Evolutionary conservation across 2,888 invertebrate genomes (phyloP), one percentile per base, ranked within the genome.

Genomic region (Drosophila fungiperda): DNA sequence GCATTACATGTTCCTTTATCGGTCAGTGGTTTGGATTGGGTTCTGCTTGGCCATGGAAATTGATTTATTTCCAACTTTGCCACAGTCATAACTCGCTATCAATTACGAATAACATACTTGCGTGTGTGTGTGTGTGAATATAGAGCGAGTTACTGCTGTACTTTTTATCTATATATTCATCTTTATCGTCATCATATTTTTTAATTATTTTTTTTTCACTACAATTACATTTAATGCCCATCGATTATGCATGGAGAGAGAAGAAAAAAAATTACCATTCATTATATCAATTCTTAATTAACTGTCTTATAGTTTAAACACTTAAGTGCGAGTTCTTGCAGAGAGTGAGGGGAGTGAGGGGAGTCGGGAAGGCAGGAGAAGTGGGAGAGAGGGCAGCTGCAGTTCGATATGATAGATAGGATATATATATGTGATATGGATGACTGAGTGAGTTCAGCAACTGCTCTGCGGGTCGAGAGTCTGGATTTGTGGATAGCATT

Each of bases 261-360:
- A 32, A 40, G 33, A 26, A 78, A 74, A 81, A 71, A 58, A 64
- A 57, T 53, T 81, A 45, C 45, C 45, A 23, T 45, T 45, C 45
- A 45, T 45, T 45, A 45, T 45, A 17, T 82, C 38, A 60, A 65
- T 72, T 55, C 80, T 80, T 80, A 80, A 69, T 71, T 72, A 70
- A 63, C 62, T 73, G 59, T 65, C 87, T 85, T 89, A 84, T 67
- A 61, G 64, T 59, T 86, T 85, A 80, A 80, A 78, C 80, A 78
- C 80, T 80, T 80, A 78, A 58, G 58, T 68, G 57, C 78, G 78
- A 78, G 80, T 76, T 80, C 80, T 55, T 40, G 57, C 35, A 29
- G 53, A 42, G 55, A 54, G 60, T 45, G 54, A 29, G 26, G 57
- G 45, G 40, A 3, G 23, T 23, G 23, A 23, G 38, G 54, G 15